Percentiles rank a stretch among this genome's conserved stretches.
Conservation (phyloP, 1,140 invertebrate genomes). For the Zaprionus ghesquierei region DNA sequence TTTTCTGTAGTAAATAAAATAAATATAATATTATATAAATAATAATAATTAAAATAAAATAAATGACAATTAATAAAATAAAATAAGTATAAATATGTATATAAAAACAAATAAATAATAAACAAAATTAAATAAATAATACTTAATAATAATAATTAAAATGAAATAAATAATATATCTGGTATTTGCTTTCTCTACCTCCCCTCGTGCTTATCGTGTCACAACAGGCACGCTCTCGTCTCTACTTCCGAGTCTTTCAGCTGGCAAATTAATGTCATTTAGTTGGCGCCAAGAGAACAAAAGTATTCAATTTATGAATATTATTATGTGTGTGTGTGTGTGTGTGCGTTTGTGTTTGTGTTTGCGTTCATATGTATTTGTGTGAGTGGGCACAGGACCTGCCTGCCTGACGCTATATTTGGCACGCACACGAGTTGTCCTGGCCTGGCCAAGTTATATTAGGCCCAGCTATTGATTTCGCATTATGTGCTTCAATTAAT, state of each 20-base stretch:
- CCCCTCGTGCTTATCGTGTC: neutral
- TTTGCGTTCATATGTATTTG: neutral
- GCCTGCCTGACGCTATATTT: slow-evolving; percentile 74
- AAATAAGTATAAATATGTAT: too few relatives aligned
- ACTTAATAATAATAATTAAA: too few relatives aligned
- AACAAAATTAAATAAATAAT: too few relatives aligned
- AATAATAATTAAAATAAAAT: too few relatives aligned
- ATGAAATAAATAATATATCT: too few relatives aligned
- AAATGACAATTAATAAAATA: too few relatives aligned
- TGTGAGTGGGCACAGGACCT: slow-evolving; percentile 52
- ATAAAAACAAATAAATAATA: too few relatives aligned
- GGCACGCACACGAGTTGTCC: slow-evolving; percentile 57
- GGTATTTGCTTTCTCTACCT: too few relatives aligned
- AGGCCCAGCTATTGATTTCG: slow-evolving; percentile 68
- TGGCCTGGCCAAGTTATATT: slow-evolving; percentile 47
- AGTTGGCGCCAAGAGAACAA: slow-evolving; percentile 61
- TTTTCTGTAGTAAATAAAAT: too few relatives aligned
- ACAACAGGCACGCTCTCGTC: slow-evolving; percentile 3
- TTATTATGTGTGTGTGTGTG: slow-evolving; percentile 24
- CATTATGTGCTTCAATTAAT: slow-evolving; percentile 70
- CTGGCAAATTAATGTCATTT: slow-evolving; percentile 61
- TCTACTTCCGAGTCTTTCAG: slow-evolving; percentile 22
- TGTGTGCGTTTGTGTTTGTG: neutral
- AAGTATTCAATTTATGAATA: slow-evolving; percentile 64
- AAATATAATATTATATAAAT: too few relatives aligned